These are phyloP conservation scores for Cephus spinipes DNA, from an alignment of 2,888 invertebrate species.

Conservation along the genomic window DNA sequence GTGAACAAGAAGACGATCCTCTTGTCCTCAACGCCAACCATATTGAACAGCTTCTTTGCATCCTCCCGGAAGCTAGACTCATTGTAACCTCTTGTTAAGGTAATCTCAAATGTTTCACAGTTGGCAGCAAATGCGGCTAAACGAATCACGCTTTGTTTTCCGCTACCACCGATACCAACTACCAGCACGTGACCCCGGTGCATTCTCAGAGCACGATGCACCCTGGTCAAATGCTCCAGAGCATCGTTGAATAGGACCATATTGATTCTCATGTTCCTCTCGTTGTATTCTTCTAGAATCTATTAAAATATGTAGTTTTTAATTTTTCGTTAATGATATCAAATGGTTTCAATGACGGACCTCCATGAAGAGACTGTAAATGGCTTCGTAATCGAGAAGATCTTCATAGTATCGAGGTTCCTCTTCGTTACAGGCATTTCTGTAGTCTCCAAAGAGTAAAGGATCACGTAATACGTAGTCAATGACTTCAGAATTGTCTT, in stretches of 20 bases:
- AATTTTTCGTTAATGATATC: background rate
- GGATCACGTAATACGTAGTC: constrained; percentile 86
- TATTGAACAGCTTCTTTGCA: constrained; percentile 81
- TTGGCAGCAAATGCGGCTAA: constrained; percentile 87
- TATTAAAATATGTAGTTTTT: constrained; percentile 48
- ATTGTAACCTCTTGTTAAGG: constrained; percentile 86
- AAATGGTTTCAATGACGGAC: constrained; percentile 61
- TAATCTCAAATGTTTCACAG: constrained; percentile 86
- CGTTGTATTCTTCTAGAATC: constrained; percentile 89
- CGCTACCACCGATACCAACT: constrained; percentile 91
- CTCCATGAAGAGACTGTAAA: constrained; percentile 90
- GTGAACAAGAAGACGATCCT: constrained; percentile 86
- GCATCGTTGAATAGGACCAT: constrained; percentile 93
- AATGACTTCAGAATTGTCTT: constrained; percentile 66
- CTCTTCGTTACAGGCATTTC: constrained; percentile 85
- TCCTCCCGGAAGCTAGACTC: constrained; percentile 88
- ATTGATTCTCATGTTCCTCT: constrained; percentile 78
- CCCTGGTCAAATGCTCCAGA: constrained; percentile 88
- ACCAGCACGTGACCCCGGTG: constrained; percentile 86
- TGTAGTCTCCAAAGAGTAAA: constrained; percentile 87
- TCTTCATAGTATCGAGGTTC: constrained; percentile 89
- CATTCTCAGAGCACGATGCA: constrained; percentile 87
- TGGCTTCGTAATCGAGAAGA: constrained; percentile 88
- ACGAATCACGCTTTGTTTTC: constrained; percentile 85
- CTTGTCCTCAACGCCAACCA: constrained; percentile 83